Conservation (phyloP, 2,797 vertebrate genomes). For the Smutsia temminckii region DNA sequence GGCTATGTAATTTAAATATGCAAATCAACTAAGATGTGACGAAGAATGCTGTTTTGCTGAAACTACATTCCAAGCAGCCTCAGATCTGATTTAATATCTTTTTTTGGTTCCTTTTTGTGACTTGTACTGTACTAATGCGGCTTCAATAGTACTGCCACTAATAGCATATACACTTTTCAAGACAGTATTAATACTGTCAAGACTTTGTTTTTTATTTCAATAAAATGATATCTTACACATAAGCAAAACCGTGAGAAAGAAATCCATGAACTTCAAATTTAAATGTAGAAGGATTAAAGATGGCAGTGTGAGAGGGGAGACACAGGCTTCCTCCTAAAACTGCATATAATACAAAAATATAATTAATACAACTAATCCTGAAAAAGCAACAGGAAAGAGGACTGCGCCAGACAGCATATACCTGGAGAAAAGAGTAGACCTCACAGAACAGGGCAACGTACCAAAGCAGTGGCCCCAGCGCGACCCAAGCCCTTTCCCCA, state of each 20-base stretch:
- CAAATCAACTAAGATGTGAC: neutral
- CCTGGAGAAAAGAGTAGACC: no score
- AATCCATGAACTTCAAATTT: constrained; percentile 23
- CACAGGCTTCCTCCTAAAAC: no score
- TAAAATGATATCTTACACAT: neutral
- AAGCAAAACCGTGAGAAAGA: constrained; percentile 37
- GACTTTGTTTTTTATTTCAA: neutral
- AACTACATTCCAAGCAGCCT: constrained; percentile 32
- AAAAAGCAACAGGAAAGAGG: no score
- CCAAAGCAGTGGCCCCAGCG: no score
- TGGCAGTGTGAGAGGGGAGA: no score
- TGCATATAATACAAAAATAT: no score
- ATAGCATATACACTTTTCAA: neutral
- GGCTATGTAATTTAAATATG: constrained; percentile 11
- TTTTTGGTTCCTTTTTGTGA: neutral
- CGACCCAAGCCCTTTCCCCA: no score
- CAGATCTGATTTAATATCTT: neutral
- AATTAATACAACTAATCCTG: no score
- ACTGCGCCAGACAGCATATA: no score
- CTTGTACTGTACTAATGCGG: neutral
- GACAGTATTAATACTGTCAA: neutral
- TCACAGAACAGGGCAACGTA: no score
- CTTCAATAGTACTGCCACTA: neutral
- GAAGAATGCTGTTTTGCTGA: neutral
- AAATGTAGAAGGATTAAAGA: neutral